Conservation (phyloP, 2,113 vertebrate genomes). For the Lepus europaeus region DNA sequence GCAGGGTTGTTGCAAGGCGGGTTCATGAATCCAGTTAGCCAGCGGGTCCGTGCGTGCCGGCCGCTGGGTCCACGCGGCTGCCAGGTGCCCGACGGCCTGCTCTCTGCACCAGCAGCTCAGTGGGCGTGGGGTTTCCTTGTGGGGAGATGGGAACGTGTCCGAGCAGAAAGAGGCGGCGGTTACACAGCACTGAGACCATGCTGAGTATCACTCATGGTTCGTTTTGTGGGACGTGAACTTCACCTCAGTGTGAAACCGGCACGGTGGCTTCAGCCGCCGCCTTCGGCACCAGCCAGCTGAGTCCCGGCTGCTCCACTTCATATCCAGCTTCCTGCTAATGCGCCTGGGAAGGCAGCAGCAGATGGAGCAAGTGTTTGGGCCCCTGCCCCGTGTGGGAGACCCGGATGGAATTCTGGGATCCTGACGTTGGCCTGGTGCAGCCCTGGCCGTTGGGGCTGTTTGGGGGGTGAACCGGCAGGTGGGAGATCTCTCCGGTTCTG, state of each 20-base stretch:
- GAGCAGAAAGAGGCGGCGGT: neutral
- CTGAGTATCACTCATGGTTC: neutral
- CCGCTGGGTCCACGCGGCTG: slow-evolving; percentile 58
- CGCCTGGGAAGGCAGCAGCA: too few species aligned
- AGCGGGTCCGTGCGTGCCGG: neutral
- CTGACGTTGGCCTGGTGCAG: too few species aligned
- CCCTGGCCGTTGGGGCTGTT: too few species aligned
- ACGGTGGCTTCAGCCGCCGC: too few species aligned
- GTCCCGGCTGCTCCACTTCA: too few species aligned
- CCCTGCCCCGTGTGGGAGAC: too few species aligned
- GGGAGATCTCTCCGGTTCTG: too few species aligned
- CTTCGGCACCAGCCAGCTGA: too few species aligned
- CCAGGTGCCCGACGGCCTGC: neutral
- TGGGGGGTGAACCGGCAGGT: too few species aligned
- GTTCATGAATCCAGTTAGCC: slow-evolving; percentile 60
- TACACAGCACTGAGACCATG: neutral
- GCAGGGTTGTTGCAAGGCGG: neutral
- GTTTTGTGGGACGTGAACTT: neutral
- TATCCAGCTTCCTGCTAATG: too few species aligned
- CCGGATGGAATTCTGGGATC: too few species aligned
- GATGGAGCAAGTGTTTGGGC: too few species aligned
- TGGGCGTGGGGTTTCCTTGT: neutral
- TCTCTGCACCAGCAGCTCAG: neutral
- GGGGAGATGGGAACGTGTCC: neutral
- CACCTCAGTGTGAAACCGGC: neutral